A percentile compares a stretch with the other conserved stretches of the same genome.
These are phyloP conservation scores for Lamellibrachia satsuma DNA, from an alignment of 2,888 invertebrate genomes.

Conservation along the genomic window DNA sequence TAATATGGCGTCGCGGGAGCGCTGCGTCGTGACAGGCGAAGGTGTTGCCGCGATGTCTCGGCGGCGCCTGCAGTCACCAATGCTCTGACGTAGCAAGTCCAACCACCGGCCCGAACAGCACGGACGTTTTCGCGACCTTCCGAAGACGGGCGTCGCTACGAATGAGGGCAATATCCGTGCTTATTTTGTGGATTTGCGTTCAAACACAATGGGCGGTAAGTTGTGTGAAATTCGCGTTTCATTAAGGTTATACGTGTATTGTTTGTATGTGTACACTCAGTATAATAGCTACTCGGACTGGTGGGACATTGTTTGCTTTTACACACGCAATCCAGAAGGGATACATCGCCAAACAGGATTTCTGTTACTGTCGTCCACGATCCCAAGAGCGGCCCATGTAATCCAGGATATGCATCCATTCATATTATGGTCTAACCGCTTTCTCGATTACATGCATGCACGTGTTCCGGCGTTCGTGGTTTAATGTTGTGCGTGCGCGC, in stretches of 20 bases:
- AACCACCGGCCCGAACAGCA: not conserved
- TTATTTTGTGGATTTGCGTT: not conserved
- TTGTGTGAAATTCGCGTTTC: not conserved
- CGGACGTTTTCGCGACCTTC: not conserved
- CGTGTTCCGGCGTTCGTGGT: not conserved
- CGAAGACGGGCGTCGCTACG: constrained; percentile 4
- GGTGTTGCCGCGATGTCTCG: not conserved
- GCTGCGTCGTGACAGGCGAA: not conserved
- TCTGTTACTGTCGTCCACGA: not conserved
- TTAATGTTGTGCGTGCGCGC: too few relatives aligned
- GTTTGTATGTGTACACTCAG: not conserved
- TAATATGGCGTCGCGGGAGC: not conserved
- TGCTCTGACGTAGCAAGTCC: not conserved
- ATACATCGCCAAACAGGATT: not conserved
- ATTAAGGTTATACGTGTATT: not conserved
- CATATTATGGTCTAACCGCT: not conserved
- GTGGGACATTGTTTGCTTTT: not conserved
- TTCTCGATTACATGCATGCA: not conserved
- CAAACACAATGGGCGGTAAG: constrained; percentile 11
- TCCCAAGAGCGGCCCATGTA: not conserved
- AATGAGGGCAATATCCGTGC: not conserved
- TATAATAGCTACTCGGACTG: not conserved
- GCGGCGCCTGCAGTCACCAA: not conserved
- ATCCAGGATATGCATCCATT: not conserved
- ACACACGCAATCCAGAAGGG: not conserved